These are phyloP conservation scores for Nothoprocta pentlandii DNA, from an alignment of 2,113 vertebrate species.

Conservation along the genomic window DNA sequence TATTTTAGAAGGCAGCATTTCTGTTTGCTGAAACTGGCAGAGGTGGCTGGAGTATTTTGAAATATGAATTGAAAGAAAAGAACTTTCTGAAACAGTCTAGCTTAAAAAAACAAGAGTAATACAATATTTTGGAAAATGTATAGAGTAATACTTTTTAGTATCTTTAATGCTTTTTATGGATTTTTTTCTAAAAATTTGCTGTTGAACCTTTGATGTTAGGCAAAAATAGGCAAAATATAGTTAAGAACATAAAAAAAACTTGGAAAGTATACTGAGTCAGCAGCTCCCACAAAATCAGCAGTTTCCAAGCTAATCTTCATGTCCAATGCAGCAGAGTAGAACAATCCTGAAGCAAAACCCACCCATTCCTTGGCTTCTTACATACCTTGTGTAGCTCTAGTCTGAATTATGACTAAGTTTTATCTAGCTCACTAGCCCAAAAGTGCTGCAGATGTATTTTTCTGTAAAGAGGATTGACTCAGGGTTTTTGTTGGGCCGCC, in stretches of 20 bases:
- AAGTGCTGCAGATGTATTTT: neutral
- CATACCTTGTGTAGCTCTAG: neutral
- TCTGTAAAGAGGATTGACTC: neutral
- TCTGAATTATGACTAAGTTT: neutral
- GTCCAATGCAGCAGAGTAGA: neutral
- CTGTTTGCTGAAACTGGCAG: neutral
- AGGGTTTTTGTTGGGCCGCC: neutral
- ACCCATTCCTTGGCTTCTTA: neutral
- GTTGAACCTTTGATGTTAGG: neutral
- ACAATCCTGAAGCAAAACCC: neutral
- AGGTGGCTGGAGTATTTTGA: neutral
- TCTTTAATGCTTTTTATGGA: neutral
- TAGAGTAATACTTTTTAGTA: neutral
- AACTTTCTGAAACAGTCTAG: neutral
- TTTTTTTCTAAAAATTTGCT: neutral
- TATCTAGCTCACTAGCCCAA: neutral
- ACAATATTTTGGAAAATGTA: neutral
- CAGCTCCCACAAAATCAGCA: neutral
- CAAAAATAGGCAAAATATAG: neutral
- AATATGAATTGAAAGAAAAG: neutral
- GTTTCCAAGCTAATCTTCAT: neutral
- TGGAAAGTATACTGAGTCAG: neutral
- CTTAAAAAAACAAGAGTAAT: neutral
- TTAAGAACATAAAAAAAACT: neutral
- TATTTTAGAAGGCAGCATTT: slow-evolving; percentile 17